Base-by-base conservation (phyloP, 2,113 vertebrate species). In the Trinectes maculatus region DNA sequence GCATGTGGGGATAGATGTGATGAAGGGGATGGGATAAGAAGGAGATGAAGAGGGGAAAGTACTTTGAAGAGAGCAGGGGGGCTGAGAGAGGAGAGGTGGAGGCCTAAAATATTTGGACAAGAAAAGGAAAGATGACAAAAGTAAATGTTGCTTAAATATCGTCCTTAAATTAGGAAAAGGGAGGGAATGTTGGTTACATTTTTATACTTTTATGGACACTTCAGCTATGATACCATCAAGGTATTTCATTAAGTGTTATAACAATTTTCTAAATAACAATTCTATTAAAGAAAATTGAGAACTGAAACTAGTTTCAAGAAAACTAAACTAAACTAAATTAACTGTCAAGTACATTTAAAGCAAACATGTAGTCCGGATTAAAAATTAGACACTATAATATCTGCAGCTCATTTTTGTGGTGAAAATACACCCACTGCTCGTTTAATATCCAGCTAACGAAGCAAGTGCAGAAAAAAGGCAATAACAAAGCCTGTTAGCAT, bases 401-500 rank as follows among this genome's bases (percentile, higher is more conserved):
- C 12, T 46, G 54, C 70, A 59, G 43, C 69, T 77, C 67, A 49
- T 68, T 60, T 36, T 58, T 43, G 51, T 58, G 40, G 47, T 48
- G 25, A 57, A 60, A 16, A 26, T 53, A 46, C 24, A 67, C 47
- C 58, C 53, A 46, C 31, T 18, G 67, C 55, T 25, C 3, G 25
- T 77, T 77, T 72, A 62, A 77, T 74, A 83, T 43, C 28, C 67
- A 46, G 63, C 77, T 79, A 76, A 85, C 43, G 42, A 78, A 80
- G 60, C 44, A 13, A 65, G 51, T 25, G 74, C 60, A 80, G n/a
- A 77, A 76, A 58, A 65, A 40, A 74, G 49, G 64, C 61, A 59
- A 62, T 72, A 79, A 62, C 73, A 75, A 79, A 82, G 74, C 52
- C 71, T 39, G 71, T 85, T 78, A 83, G 57, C 55, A 62, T 82